phyloP scores from a whole-genome alignment of 2,888 invertebrate genomes.

The Oscheius sp. region DNA sequence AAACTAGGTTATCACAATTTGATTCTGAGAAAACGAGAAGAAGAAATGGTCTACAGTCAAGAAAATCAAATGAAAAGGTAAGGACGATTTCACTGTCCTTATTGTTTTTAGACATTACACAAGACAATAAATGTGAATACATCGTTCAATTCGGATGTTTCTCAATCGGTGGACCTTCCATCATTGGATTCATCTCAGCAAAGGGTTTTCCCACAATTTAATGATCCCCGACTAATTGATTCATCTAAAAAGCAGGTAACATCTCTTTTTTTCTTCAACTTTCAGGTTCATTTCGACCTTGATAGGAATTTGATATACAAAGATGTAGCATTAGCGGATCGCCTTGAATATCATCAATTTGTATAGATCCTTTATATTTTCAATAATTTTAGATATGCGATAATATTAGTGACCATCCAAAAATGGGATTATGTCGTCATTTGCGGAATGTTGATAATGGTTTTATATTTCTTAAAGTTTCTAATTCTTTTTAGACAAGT shows the following conservation, averaged over 20 bases:
- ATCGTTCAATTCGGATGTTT: too few species aligned
- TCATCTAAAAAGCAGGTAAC: too few species aligned
- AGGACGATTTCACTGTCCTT: too few species aligned
- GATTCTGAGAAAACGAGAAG: not conserved
- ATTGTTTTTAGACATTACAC: too few species aligned
- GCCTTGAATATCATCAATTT: not conserved
- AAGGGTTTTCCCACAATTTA: too few species aligned
- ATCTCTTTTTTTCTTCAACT: too few species aligned
- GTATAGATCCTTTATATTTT: not conserved
- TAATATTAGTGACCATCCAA: not conserved
- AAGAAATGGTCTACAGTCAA: slow-evolving; percentile 1
- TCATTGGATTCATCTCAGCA: too few species aligned
- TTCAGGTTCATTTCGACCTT: not conserved
- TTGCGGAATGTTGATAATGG: not conserved
- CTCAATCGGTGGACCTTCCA: too few species aligned
- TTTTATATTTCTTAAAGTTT: not conserved
- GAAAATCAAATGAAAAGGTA: not conserved
- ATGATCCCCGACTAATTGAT: too few species aligned
- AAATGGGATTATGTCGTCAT: not conserved
- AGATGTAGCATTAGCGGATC: not conserved
- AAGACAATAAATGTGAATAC: too few species aligned
- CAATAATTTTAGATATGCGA: not conserved
- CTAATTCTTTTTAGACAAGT: not conserved
- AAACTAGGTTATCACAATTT: not conserved
- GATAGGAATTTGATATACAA: not conserved